Evolutionary conservation across 2,888 invertebrate species (phyloP), one percentile per base, ranked within the genome.

Genomic region (Stictocephala bisonia): DNA sequence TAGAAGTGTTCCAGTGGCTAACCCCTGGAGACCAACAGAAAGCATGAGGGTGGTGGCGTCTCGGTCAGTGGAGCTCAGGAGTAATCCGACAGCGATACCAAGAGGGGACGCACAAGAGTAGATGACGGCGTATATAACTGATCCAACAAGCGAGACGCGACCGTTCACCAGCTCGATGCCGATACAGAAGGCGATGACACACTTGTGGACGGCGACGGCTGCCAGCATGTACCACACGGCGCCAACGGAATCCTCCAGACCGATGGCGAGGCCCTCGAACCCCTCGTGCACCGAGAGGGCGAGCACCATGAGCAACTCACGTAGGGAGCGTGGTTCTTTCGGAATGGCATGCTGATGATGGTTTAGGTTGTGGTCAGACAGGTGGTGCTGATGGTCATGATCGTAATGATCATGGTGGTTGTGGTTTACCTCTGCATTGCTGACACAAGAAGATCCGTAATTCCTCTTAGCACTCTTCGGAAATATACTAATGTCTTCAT

Each of bases 231-330:
- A 89, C 87, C 90, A 91, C 2, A 91, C 90, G 9, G 86, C 86
- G 0, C 82, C 80, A 2, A 86, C 84, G 20, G 89, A 88, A 0
- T 35, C 20, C 81, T 94, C 93, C 73, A 94, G 83, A 0, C 94
- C 94, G 9, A 95, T 91, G n/a, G 94, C 92, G 64, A 94, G 85
- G 15, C 94, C 91, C 83, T 91, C 90, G 80, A 91, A 90, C 29
- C 90, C 86, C 0, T 90, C 90, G 80, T 91, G 91, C 75, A 90
- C 88, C 31, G 89, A 89, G 11, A 91, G 81, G 0, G 91, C 91
- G 64, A 90, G 82, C 1, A 91, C 88, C n/a, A 80, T 77, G 31
- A 81, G 74, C 18, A 80, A 72, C 3, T 78, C 78, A 60, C 56
- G 4, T 24, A 53, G 24, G 3, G 51, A 24, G 3, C 58, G 72